A percentile compares a stretch with the other conserved stretches of the same genome.
Conservation (phyloP, 2,888 invertebrate genomes). For the Diadegma fenestrale region DNA sequence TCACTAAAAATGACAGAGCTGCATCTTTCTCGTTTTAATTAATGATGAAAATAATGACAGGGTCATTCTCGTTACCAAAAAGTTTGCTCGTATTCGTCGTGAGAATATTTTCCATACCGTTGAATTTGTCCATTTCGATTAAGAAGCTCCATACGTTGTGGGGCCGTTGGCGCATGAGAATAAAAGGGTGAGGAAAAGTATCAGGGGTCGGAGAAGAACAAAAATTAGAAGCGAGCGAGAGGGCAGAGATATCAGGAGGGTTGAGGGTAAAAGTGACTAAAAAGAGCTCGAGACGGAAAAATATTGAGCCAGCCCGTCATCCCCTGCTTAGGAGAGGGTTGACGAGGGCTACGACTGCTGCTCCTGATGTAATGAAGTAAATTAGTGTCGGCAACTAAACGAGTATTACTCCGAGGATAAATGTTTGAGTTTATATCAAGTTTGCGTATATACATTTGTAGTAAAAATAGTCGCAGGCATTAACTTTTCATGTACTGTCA, state of each 20-base stretch:
- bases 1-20: too few species aligned
- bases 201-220: slow-evolving; percentile 73
- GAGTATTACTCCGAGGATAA: slow-evolving; percentile 61
- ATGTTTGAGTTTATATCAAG: slow-evolving; percentile 67
- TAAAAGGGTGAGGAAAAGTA: slow-evolving; percentile 80
- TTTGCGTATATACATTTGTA: slow-evolving; percentile 13
- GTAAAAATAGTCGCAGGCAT: background rate
- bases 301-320: slow-evolving; percentile 57
- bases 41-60: background rate
- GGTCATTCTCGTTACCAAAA: background rate
- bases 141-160: background rate
- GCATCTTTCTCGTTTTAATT: background rate
- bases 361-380: slow-evolving; percentile 66
- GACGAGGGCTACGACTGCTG: slow-evolving; percentile 60
- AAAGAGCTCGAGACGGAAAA: slow-evolving; percentile 61
- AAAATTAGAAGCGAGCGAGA: slow-evolving; percentile 76
- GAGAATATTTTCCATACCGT: background rate
- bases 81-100: too few species aligned
- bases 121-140: background rate
- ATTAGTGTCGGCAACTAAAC: slow-evolving; percentile 67
- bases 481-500: background rate
- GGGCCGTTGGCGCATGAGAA: slow-evolving; percentile 46
- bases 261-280: slow-evolving; percentile 25
- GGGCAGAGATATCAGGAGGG: slow-evolving; percentile 57
- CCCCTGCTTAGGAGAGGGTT: slow-evolving; percentile 53